phyloP scores from a whole-genome alignment of 2,113 vertebrate genomes.

The Alexandromys fortis region DNA sequence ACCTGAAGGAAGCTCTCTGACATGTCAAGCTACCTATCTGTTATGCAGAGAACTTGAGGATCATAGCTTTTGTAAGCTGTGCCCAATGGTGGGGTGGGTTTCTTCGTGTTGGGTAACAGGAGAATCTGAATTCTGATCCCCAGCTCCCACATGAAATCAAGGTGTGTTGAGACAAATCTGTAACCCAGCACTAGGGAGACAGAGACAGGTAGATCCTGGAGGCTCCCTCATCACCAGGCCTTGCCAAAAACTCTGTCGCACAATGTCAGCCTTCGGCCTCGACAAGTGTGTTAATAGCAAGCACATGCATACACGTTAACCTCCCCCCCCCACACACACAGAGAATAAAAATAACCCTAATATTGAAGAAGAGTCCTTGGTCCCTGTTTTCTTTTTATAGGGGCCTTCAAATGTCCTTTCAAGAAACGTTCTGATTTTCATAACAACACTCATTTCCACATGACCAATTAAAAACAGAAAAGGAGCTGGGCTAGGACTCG shows the following conservation, averaged over 20 bases:
- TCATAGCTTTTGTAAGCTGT: neutral
- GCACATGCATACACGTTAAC: neutral
- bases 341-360: neutral
- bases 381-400: neutral
- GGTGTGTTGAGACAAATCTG: too few relatives aligned
- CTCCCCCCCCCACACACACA: neutral
- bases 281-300: neutral
- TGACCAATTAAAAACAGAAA: neutral
- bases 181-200: neutral
- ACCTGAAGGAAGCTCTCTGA: neutral
- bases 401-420: neutral
- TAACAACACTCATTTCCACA: neutral
- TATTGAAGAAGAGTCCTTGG: neutral
- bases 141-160: neutral
- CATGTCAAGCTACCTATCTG: too few relatives aligned
- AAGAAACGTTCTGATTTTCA: slow-evolving; percentile 15
- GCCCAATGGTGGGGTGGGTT: neutral
- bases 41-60: neutral
- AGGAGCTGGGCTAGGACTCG: neutral
- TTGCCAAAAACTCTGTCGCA: neutral
- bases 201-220: neutral
- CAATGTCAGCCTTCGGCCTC: neutral
- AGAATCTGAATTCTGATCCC: neutral
- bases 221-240: neutral
- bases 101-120: neutral